These are phyloP conservation scores for Ellobius talpinus DNA, from an alignment of 2,113 vertebrate species.

Conservation along the genomic window DNA sequence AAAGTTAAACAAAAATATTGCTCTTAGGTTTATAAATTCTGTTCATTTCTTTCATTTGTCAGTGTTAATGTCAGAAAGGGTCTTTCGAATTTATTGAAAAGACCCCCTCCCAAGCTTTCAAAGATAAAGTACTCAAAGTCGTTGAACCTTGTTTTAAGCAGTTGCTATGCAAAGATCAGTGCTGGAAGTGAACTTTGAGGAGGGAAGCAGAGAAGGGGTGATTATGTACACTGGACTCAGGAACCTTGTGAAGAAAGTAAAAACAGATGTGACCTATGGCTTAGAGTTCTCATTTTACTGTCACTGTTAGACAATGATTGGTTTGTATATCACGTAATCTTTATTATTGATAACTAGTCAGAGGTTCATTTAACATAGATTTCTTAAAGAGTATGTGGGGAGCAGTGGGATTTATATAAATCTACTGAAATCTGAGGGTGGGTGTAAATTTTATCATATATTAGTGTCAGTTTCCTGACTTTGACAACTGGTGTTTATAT, in stretches of 20 bases:
- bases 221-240: slow-evolving; percentile 7
- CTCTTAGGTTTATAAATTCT: slow-evolving; percentile 63
- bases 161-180: neutral
- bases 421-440: neutral
- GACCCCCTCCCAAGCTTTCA: neutral
- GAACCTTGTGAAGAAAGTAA: slow-evolving; percentile 56
- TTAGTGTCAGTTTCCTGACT: slow-evolving; percentile 51
- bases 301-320: slow-evolving; percentile 43
- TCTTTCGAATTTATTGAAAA: slow-evolving; percentile 60
- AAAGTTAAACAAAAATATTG: slow-evolving; percentile 45
- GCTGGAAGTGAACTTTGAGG: neutral
- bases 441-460: neutral
- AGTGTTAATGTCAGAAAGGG: slow-evolving; percentile 64
- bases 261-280: slow-evolving; percentile 56
- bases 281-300: slow-evolving; percentile 58
- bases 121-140: slow-evolving; percentile 68
- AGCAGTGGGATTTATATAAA: neutral
- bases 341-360: slow-evolving; percentile 75
- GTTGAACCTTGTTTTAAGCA: slow-evolving; percentile 43
- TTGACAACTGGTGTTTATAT: slow-evolving; percentile 12
- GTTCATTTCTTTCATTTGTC: slow-evolving; percentile 66
- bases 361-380: slow-evolving; percentile 73
- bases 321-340: slow-evolving; percentile 62
- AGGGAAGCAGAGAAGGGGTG: neutral
- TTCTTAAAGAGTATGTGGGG: neutral